A percentile compares a stretch with the other conserved stretches of the same genome.
Conservation (phyloP, 1,140 invertebrate species). For the Sweltsa coloradensis region DNA sequence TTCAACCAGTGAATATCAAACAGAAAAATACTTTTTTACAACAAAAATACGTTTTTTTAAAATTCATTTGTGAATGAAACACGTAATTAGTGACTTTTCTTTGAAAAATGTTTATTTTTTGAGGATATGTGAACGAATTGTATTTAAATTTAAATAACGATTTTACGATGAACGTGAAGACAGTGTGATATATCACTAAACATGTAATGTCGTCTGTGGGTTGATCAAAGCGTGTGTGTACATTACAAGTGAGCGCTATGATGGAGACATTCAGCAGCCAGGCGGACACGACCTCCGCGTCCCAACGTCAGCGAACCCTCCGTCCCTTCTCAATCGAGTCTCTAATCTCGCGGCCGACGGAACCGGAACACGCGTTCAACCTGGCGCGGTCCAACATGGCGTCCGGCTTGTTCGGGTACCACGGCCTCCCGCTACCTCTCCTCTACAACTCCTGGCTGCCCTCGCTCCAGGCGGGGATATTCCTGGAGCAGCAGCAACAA, state of each 20-base stretch:
- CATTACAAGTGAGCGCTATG: not conserved
- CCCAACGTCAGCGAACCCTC: not conserved
- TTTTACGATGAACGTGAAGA: not conserved
- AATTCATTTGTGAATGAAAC: too few relatives aligned
- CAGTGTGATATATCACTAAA: too few relatives aligned
- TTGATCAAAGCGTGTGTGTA: not conserved
- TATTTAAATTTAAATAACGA: not conserved
- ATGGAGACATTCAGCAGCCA: not conserved
- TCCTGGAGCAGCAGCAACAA: not conserved
- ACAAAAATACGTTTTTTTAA: too few relatives aligned
- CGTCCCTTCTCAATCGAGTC: conserved; percentile 7
- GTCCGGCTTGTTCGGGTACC: not conserved
- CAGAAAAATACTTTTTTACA: too few relatives aligned
- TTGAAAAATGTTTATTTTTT: too few relatives aligned
- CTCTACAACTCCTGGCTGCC: conserved; percentile 6
- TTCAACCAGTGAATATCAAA: too few relatives aligned
- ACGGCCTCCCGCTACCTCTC: not conserved
- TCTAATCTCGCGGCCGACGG: not conserved
- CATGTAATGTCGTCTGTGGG: too few relatives aligned
- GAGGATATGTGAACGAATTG: too few relatives aligned
- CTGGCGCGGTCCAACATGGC: not conserved
- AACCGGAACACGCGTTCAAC: not conserved
- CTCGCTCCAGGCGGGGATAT: not conserved
- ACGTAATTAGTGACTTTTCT: too few relatives aligned
- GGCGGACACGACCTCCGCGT: not conserved